phyloP scores from a whole-genome alignment of 2,113 vertebrate species.

The Sebastes schlegelii region DNA sequence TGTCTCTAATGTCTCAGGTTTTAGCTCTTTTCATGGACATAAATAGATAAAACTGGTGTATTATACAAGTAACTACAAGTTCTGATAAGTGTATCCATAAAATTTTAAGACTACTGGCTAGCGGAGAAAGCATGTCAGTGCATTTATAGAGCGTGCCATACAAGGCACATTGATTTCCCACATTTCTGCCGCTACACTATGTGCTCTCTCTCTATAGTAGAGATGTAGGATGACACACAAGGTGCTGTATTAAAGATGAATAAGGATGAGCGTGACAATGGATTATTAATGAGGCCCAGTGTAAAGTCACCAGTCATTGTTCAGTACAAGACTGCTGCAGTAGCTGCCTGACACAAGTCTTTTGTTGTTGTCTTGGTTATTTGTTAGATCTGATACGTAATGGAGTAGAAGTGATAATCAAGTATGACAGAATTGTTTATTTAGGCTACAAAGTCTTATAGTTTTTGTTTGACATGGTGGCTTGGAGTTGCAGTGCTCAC shows the following conservation, averaged over 20 bases:
- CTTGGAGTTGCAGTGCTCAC: neutral
- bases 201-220: conserved; percentile 2
- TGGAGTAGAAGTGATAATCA: conserved; percentile 6
- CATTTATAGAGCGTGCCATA: conserved; percentile 4
- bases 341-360: neutral
- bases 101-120: conserved; percentile 14
- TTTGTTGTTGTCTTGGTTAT: conserved; percentile 13
- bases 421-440: conserved; percentile 19
- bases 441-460: neutral
- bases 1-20: neutral
- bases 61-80: neutral
- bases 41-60: neutral
- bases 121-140: conserved; percentile 35
- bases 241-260: conserved; percentile 58
- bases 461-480: neutral
- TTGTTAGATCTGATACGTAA: conserved; percentile 14
- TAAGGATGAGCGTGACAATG: conserved; percentile 40
- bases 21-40: neutral
- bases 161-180: conserved; percentile 38
- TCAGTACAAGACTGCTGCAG: neutral
- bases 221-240: conserved; percentile 17
- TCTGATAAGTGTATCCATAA: conserved; percentile 24
- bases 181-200: conserved; percentile 20
- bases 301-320: conserved; percentile 49
- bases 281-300: conserved; percentile 65